Conservation (phyloP, 2,113 vertebrate genomes). For the Eidolon helvum region DNA sequence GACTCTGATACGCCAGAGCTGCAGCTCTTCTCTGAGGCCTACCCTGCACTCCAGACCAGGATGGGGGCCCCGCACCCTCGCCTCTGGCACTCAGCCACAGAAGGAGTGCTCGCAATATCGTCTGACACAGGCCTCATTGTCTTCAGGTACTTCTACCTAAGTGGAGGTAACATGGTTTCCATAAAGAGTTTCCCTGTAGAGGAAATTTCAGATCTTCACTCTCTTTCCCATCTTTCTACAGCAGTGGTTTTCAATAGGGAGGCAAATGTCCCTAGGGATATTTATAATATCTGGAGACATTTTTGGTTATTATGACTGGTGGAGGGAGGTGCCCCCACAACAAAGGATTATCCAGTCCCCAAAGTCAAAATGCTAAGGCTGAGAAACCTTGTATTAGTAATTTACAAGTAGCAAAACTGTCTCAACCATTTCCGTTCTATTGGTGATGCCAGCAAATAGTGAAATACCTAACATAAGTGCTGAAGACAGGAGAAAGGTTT, state of each 20-base stretch:
- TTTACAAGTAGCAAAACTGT: background rate
- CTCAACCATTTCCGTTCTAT: background rate
- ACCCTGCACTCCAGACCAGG: background rate
- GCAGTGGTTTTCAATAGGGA: background rate
- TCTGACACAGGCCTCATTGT: background rate
- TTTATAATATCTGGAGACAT: background rate
- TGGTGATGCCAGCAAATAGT: background rate
- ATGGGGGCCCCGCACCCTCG: background rate
- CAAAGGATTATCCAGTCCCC: background rate
- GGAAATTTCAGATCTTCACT: background rate
- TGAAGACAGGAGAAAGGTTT: background rate
- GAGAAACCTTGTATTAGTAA: background rate
- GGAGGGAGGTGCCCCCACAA: background rate
- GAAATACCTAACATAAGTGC: background rate
- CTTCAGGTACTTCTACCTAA: background rate
- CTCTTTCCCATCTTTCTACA: background rate
- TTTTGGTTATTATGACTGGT: background rate
- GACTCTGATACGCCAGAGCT: background rate
- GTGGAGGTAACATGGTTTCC: background rate
- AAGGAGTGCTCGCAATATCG: accelerated
- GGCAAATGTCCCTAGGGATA: background rate
- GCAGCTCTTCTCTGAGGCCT: background rate
- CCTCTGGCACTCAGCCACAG: background rate
- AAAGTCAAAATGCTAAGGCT: background rate
- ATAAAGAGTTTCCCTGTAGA: background rate